phyloP scores from a whole-genome alignment of 2,888 invertebrate species.

The Monopis laevigella region DNA sequence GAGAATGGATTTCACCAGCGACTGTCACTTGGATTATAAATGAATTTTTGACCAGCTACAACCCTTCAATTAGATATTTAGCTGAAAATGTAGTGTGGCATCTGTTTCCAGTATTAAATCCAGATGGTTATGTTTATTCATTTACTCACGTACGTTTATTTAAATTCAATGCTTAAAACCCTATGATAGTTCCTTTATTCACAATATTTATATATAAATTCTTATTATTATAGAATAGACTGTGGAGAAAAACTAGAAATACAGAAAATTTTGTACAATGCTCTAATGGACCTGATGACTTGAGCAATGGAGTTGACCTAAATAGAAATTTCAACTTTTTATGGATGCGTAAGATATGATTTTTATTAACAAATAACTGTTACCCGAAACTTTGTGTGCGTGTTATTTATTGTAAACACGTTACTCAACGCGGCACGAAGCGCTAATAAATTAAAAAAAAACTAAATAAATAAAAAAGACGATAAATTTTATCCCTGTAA shows the following conservation, averaged over 20 bases:
- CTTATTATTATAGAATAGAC: slow-evolving; percentile 68
- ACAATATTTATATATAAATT: neutral
- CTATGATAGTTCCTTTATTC: too few relatives aligned
- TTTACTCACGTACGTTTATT: slow-evolving; percentile 51
- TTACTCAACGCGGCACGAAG: too few relatives aligned
- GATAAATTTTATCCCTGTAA: too few relatives aligned
- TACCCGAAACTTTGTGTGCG: too few relatives aligned
- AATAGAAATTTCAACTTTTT: slow-evolving; percentile 42
- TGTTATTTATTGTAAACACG: too few relatives aligned
- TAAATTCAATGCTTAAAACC: slow-evolving; percentile 24
- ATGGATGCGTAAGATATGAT: slow-evolving; percentile 48
- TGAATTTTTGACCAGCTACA: slow-evolving; percentile 58
- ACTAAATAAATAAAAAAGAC: too few relatives aligned
- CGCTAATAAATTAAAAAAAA: too few relatives aligned
- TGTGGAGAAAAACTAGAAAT: slow-evolving; percentile 72
- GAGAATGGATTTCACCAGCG: slow-evolving; percentile 78
- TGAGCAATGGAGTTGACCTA: slow-evolving; percentile 49
- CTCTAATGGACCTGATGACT: slow-evolving; percentile 27
- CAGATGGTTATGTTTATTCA: slow-evolving; percentile 70
- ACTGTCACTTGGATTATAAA: slow-evolving; percentile 68
- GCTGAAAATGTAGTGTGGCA: slow-evolving; percentile 72
- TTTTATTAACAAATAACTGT: too few relatives aligned
- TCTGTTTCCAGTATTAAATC: slow-evolving; percentile 70
- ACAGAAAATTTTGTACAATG: slow-evolving; percentile 30
- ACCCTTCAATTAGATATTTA: slow-evolving; percentile 44